Base-by-base conservation (phyloP, 1,140 invertebrate species). In the Acromyrmex echinatior region DNA sequence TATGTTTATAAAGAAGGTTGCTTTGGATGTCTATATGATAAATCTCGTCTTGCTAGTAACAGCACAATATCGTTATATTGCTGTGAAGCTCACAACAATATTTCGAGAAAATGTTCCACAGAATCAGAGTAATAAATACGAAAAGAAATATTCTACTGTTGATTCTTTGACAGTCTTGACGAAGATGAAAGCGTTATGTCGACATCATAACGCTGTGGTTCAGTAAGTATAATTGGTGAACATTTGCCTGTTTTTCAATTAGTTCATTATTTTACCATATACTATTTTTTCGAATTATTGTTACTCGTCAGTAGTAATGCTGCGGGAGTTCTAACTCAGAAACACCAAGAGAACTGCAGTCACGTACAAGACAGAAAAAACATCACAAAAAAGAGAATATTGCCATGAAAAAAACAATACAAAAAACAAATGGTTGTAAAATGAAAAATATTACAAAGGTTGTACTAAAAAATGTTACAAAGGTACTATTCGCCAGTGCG, bases 1-100 rank as follows among this genome's bases (percentile, higher is more conserved):
- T 28, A 81, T 81, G 9, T 81, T 81, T 73, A 45, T 58, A n/a
- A 81, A 58, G 18, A 81, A 81, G 10, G 79, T 71, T 9, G 66
- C 79, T 12, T 31, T 81, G 51, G 51, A 81, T 3, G 66, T 81
- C 1, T 81, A 81, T 5, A 81, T 58, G 66, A 71, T 81, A 14
- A 71, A 81, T 71, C 16, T 81, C 0, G 12, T 81, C 5, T 71
- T 81, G 25, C 21, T 73, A 5, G 53, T 73, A 25, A 81, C 79
- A 28, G 65, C 79, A 6, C 79, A 81, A 4, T 81, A 81, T 9
- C 79, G 66, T 9, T 81, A 81, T 10, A 62, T 81, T 0, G n/a
- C 79, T 16, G 3, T 45, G 6, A 58, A 31, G 35, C 79, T 81
- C 10, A 3, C 79, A 25, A 18, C 21, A n/a, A n/a, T 81, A 73